A percentile compares a stretch with the other conserved stretches of the same genome.
phyloP scores from a whole-genome alignment of 2,113 vertebrate genomes.

The Brienomyrus longianalis region DNA sequence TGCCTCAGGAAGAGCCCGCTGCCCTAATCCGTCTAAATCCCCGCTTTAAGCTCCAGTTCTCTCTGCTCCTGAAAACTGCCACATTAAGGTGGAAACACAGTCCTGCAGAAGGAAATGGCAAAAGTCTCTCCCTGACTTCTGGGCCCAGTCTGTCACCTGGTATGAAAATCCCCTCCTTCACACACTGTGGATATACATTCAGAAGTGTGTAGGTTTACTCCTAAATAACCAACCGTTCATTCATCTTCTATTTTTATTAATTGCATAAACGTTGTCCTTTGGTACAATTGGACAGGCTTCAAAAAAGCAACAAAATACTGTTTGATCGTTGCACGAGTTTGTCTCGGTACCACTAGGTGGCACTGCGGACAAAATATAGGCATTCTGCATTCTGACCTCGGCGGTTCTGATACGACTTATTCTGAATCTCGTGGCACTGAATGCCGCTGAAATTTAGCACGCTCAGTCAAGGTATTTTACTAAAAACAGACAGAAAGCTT shows the following conservation, averaged over 20 bases:
- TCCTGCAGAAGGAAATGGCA: background rate
- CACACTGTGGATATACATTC: background rate
- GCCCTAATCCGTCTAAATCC: background rate
- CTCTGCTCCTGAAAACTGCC: background rate
- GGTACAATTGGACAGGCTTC: background rate
- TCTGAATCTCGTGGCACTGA: background rate
- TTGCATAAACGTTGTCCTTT: background rate
- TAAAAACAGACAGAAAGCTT: background rate
- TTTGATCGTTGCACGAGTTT: background rate
- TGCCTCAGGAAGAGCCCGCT: background rate
- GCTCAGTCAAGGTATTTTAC: background rate
- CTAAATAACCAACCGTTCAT: background rate
- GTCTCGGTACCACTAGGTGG: background rate
- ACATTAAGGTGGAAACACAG: background rate
- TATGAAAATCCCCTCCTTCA: background rate
- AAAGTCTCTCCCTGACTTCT: background rate
- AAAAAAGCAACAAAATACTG: background rate
- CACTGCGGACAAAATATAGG: constrained; percentile 1
- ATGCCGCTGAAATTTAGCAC: background rate
- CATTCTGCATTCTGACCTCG: background rate
- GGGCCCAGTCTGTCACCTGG: background rate
- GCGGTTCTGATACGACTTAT: background rate
- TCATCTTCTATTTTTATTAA: background rate
- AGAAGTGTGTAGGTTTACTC: background rate
- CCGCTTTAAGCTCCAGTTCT: background rate